These are phyloP conservation scores for Ceyx cyanopectus DNA, from an alignment of 2,113 vertebrate species.

Conservation along the genomic window DNA sequence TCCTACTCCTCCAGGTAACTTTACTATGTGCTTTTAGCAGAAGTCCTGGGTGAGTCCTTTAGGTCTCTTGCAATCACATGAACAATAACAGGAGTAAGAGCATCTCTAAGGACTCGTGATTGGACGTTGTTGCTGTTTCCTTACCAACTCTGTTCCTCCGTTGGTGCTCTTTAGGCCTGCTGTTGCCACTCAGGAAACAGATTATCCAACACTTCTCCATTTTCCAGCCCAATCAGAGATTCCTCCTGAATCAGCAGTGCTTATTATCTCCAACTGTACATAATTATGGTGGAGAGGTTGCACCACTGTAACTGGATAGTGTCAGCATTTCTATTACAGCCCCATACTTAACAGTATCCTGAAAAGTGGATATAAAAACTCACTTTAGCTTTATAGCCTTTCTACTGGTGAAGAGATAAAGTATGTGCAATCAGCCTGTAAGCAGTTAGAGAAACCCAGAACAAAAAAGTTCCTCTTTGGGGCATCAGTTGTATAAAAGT, in stretches of 20 bases:
- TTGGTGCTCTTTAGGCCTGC: conserved; percentile 13
- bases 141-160: background rate
- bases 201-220: conserved; percentile 31
- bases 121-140: conserved; percentile 18
- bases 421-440: background rate
- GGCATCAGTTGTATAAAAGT: background rate
- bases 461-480: background rate
- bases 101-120: background rate
- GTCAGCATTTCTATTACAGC: conserved; percentile 18
- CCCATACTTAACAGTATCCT: background rate
- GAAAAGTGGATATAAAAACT: conserved; percentile 29
- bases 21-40: background rate
- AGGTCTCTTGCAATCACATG: background rate
- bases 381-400: conserved; percentile 24
- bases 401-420: background rate
- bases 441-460: background rate
- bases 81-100: background rate
- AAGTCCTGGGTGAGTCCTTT: background rate
- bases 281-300: conserved; percentile 29
- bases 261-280: conserved; percentile 33
- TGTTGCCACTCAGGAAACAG: conserved; percentile 43
- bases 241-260: conserved; percentile 46
- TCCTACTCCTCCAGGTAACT: background rate
- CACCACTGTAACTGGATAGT: conserved; percentile 1
- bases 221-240: conserved; percentile 52